Conservation (phyloP, 2,797 vertebrate species). For the Aldrovandia affinis region DNA sequence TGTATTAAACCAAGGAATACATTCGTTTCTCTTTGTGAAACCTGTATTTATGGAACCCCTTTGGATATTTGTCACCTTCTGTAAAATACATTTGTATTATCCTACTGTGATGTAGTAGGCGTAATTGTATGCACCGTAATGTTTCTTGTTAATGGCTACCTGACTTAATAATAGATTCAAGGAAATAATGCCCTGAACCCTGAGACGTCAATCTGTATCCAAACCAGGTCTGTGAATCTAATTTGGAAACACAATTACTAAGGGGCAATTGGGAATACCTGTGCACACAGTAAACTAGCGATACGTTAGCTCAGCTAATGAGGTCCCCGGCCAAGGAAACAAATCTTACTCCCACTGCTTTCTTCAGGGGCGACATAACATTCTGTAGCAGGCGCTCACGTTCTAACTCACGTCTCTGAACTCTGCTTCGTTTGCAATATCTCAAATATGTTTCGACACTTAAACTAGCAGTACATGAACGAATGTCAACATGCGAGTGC, state of each 20-base stretch:
- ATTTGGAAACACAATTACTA: background rate
- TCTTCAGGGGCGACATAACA: background rate
- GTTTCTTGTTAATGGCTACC: background rate
- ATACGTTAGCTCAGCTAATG: background rate
- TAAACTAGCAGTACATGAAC: background rate
- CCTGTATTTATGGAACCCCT: background rate
- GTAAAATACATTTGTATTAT: background rate
- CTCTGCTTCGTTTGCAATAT: background rate
- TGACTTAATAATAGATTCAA: background rate
- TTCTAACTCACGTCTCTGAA: background rate
- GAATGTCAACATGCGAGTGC: background rate
- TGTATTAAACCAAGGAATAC: slow-evolving; percentile 34
- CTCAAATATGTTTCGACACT: background rate
- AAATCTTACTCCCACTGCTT: background rate
- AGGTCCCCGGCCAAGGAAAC: background rate
- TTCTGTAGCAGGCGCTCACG: background rate
- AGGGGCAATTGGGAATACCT: background rate
- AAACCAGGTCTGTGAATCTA: background rate
- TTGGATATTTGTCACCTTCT: background rate
- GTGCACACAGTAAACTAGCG: background rate
- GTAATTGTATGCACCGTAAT: too few relatives aligned
- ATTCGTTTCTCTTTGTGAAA: slow-evolving; percentile 19
- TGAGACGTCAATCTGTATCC: background rate
- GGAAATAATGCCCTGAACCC: background rate
- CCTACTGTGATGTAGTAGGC: background rate